These are phyloP conservation scores for Menidia beryllina DNA, from an alignment of 2,113 vertebrate genomes.

Conservation along the genomic window DNA sequence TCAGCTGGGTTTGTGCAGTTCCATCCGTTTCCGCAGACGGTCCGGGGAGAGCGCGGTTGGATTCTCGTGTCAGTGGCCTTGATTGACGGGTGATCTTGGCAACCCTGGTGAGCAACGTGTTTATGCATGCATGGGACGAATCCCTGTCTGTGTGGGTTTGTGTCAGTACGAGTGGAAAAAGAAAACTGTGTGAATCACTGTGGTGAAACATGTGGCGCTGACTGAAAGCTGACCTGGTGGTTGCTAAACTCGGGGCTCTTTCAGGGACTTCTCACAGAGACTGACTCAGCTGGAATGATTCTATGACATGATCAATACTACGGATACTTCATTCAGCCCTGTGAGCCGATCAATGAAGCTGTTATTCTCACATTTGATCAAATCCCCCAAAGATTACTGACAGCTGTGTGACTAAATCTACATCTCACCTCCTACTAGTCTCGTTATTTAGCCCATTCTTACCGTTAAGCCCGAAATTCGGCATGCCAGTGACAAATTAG, in stretches of 20 bases:
- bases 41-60: constrained; percentile 12
- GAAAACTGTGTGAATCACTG: constrained; percentile 62
- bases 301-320: constrained; percentile 53
- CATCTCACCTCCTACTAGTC: constrained; percentile 1
- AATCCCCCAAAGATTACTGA: constrained; percentile 30
- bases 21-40: constrained; percentile 8
- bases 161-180: constrained; percentile 40
- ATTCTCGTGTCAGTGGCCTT: constrained; percentile 23
- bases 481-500: background rate
- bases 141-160: constrained; percentile 59
- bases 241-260: constrained; percentile 60
- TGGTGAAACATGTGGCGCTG: constrained; percentile 33
- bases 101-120: constrained; percentile 44
- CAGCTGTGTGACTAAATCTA: constrained; percentile 50
- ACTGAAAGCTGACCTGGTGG: constrained; percentile 39
- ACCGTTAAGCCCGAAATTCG: too few species aligned
- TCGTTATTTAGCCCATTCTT: background rate
- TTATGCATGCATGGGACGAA: constrained; percentile 66
- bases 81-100: constrained; percentile 64
- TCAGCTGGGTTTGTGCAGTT: constrained; percentile 2
- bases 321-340: constrained; percentile 44
- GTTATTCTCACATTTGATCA: constrained; percentile 39
- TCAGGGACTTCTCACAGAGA: constrained; percentile 37
- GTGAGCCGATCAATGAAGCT: constrained; percentile 45
- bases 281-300: constrained; percentile 31